Evolutionary conservation across 2,797 vertebrate genomes (phyloP), one percentile per base, ranked within the genome.

Genomic region (Monodelphis domestica): DNA sequence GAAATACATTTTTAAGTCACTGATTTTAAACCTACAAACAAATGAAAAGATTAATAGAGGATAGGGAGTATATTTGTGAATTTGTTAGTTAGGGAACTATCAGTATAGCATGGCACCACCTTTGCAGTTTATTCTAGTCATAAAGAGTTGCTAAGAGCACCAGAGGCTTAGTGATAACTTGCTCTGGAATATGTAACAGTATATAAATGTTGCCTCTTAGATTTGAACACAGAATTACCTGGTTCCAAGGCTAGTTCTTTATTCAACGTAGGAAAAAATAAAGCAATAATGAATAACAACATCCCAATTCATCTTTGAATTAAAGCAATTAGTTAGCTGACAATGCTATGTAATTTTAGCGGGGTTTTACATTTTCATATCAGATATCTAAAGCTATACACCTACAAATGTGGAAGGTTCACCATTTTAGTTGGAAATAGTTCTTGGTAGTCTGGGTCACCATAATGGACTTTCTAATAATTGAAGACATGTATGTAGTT

Each of bases 381-480:
- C n/a, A 91, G 28, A 70, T 50, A 91, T 90, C 15, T 0, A 6
- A 92, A 94, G 15, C 91, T 15, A 53, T 24, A 90, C n/a, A 91
- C 55, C 5, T 12, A 89, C 12, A 92, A 55, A 0, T 53, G 0
- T 78, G 3, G 3, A 5, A 52, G 54, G 54, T 93, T 94, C 93
- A 78, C 93, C 24, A 87, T 30, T 94, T 53, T 24, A 53, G 52
- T 93, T 89, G 59, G 14, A 95, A 97, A 96, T 0, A 30, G 5
- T 93, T 91, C 90, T 0, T 33, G 30, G 78, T 94, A 94, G 29
- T 87, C 54, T 30, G n/a, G 54, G 30, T 92, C 95, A 63, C 1
- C 90, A n/a, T n/a, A 93, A 95, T 54, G 53, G 95, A 5, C 2
- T 92, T 70, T 95, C 96, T 96, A 95, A 93, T 94, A 89, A 54